Evolutionary conservation across 92 coral and sea anemone species (phyloP), one percentile per base, ranked within the genome.

Genomic region (Palythoa grandiflora): DNA sequence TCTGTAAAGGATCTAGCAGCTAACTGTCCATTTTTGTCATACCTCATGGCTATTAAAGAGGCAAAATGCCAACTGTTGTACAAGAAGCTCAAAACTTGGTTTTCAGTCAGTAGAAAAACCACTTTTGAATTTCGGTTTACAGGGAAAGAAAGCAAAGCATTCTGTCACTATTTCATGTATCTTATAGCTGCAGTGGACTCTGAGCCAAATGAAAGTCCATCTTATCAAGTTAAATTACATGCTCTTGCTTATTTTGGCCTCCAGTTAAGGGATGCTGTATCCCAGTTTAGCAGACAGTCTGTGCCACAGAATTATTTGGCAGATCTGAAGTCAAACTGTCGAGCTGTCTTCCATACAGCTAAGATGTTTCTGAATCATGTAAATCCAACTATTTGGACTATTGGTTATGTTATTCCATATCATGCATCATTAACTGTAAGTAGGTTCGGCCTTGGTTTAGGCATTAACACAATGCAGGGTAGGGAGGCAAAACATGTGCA

Each of bases 401-500:
- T 87, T 53, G 90, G 90, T 1, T 87, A 87, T 78, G 79, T 39
- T 5, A 78, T 87, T 38, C 90, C 90, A 20, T 79, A 40, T 19
- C 91, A 88, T 71, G 53, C 87, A 1, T 17, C 59, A 21, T 38
- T 88, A 9, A 79, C 87, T 10, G 39, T 59, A 12, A 38, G 37
- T 9, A 88, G 81, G 28, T 88, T 79, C 71, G n/a, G 28, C 47
- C 63, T 38, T 20, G 91, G 90, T 6, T 75, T 87, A 1, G 89
- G 89, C 39, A 87, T 87, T 53, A 87, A 87, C 55, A 79, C 84
- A 36, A 55, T 79, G 84, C 84, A 79, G 71, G 84, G 84, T 36
- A 44, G 90, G 75, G 90, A 87, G 19, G 88, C 93, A 6, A 90
- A 90, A 65, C 90, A 87, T 61, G 73, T 87, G 0, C 81, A 72